Evolutionary conservation across 1,140 invertebrate species (phyloP).

Genomic region (Drosophila subpulchrella): DNA sequence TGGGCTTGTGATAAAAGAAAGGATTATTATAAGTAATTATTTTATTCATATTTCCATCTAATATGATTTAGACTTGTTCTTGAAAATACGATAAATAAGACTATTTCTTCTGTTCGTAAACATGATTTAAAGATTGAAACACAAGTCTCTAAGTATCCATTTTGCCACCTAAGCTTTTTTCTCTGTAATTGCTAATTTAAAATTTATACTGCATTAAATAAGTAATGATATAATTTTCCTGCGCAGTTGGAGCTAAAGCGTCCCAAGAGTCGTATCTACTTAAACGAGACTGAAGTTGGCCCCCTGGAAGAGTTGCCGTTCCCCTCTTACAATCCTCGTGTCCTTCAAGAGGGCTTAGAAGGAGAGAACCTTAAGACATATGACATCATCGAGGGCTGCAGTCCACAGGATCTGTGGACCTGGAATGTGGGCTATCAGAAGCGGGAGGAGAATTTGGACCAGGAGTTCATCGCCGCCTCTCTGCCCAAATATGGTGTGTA

Average conservation of each 20-base stretch:
- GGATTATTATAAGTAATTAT: too few species aligned
- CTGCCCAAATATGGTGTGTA: conserved; percentile 71
- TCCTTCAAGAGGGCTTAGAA: conserved; percentile 69
- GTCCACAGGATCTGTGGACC: conserved; percentile 71
- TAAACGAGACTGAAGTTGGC: conserved; percentile 73
- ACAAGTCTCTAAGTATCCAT: too few species aligned
- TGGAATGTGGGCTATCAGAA: conserved; percentile 71
- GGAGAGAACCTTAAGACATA: conserved; percentile 63
- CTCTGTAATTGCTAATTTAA: background rate
- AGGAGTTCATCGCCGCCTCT: conserved; percentile 58
- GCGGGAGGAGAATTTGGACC: conserved; percentile 64
- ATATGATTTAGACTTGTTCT: too few species aligned
- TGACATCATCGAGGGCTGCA: conserved; percentile 73
- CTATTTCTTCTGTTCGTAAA: too few species aligned
- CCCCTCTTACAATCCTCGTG: conserved; percentile 69
- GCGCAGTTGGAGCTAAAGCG: conserved; percentile 71
- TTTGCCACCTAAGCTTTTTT: too few species aligned
- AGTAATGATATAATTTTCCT: background rate
- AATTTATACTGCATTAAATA: background rate
- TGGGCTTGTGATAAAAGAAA: too few species aligned
- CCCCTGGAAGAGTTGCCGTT: conserved; percentile 71
- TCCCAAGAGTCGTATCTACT: conserved; percentile 76
- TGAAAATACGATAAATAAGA: too few species aligned
- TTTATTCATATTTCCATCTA: too few species aligned
- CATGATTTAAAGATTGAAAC: too few species aligned